Percentiles rank a stretch among this genome's conserved stretches.
phyloP scores from a whole-genome alignment of 2,113 vertebrate species.

The Genyomyrus donnyi region DNA sequence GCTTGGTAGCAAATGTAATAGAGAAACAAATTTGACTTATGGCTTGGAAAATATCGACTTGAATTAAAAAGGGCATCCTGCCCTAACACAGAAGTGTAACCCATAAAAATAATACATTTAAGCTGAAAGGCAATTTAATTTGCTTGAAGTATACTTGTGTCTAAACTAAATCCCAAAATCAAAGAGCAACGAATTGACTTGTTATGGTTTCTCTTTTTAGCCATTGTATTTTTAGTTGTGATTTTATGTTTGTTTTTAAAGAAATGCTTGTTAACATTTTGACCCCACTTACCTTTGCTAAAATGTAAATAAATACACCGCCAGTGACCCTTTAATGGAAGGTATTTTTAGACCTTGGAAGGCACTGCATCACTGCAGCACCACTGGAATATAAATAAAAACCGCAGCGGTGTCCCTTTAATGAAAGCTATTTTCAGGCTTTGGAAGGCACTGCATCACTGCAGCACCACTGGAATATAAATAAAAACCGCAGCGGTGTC shows the following conservation, averaged over 20 bases:
- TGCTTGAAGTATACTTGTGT: not conserved
- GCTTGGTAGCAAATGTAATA: not conserved
- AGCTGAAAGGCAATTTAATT: not conserved
- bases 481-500: not conserved
- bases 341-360: conserved; percentile 16
- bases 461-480: conserved; percentile 6
- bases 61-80: not conserved
- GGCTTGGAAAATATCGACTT: not conserved
- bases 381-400: not conserved
- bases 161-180: not conserved
- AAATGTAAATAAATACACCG: conserved; percentile 4
- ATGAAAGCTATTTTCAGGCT: conserved; percentile 19
- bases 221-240: not conserved
- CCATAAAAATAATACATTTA: not conserved
- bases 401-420: conserved; percentile 4
- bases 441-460: conserved; percentile 18
- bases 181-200: not conserved
- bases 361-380: conserved; percentile 18
- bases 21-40: not conserved
- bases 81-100: not conserved
- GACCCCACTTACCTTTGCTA: not conserved
- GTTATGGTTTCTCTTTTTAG: not conserved
- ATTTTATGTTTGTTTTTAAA: not conserved
- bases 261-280: not conserved
- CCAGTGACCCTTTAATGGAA: conserved; percentile 15